Percentiles rank a stretch among this genome's conserved stretches.
phyloP scores from a whole-genome alignment of 2,888 invertebrate species.

The Melanchra persicariae region DNA sequence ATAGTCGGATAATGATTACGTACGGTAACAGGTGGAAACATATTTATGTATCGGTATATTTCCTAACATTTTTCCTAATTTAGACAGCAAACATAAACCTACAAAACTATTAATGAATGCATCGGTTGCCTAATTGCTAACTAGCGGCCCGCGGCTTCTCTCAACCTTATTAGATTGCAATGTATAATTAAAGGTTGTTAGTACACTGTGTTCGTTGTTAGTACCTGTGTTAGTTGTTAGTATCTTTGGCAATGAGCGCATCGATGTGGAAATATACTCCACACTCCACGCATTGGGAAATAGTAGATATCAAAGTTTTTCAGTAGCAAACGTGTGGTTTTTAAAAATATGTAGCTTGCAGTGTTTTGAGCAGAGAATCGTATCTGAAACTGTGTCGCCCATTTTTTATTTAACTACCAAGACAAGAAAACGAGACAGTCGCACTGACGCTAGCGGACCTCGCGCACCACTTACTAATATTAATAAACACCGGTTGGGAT shows the following conservation, averaged over 20 bases:
- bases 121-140: slow-evolving; percentile 42
- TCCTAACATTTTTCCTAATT: neutral
- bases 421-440: no score
- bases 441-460: no score
- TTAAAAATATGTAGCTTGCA: no score
- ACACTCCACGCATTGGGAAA: slow-evolving; percentile 3
- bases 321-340: no score
- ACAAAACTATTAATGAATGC: slow-evolving; percentile 10
- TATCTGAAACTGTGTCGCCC: no score
- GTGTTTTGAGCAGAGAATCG: no score
- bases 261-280: slow-evolving; percentile 22
- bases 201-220: slow-evolving; percentile 17
- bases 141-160: slow-evolving; percentile 26
- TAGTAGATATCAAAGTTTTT: neutral
- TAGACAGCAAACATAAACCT: slow-evolving; percentile 11
- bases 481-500: no score
- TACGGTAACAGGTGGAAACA: neutral
- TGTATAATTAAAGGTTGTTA: slow-evolving; percentile 44
- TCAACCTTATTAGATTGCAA: slow-evolving; percentile 41
- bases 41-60: neutral
- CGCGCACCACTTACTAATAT: no score
- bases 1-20: neutral
- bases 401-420: no score
- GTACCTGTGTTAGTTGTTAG: slow-evolving; percentile 21
- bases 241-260: slow-evolving; percentile 10